Evolutionary conservation across 2,797 vertebrate species (phyloP).

Genomic region (Dermochelys coriacea): DNA sequence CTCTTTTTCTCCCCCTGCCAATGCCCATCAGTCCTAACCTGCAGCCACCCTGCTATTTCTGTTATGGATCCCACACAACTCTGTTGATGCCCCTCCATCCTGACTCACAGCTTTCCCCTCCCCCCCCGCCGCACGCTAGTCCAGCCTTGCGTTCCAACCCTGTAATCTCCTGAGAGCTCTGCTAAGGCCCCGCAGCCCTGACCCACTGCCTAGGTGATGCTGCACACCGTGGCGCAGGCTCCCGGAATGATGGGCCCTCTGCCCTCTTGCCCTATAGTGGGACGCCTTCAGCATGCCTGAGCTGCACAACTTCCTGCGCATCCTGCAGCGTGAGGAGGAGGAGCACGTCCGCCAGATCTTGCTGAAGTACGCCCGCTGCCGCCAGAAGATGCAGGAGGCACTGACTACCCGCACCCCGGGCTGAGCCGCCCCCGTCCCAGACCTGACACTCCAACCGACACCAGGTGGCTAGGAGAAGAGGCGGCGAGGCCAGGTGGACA

Average conservation of each 20-base stretch:
- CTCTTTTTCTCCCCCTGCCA: no score
- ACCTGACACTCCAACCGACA: neutral
- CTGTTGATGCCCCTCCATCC: no score
- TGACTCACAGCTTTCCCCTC: no score
- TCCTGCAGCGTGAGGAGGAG: conserved; percentile 94
- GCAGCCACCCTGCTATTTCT: no score
- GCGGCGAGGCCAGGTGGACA: neutral
- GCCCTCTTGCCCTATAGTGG: conserved; percentile 83
- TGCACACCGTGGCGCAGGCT: fast-evolving
- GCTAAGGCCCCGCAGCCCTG: neutral
- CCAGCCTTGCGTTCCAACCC: neutral
- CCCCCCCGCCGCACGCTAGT: neutral
- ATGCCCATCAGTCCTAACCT: neutral
- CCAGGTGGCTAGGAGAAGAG: neutral
- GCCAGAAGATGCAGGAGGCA: conserved; percentile 89
- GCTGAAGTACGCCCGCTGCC: conserved; percentile 88
- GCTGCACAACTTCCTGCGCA: conserved; percentile 93
- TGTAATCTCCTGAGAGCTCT: neutral
- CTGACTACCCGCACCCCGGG: conserved; percentile 86
- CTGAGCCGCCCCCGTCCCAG: conserved; percentile 74
- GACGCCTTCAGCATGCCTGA: conserved; percentile 94
- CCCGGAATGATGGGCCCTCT: fast-evolving
- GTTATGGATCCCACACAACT: no score
- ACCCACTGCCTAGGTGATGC: neutral
- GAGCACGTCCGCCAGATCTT: conserved; percentile 91